Percentiles rank a stretch among this genome's conserved stretches.
Conservation (phyloP, 2,797 vertebrate genomes). For the Galagoides demidoff region DNA sequence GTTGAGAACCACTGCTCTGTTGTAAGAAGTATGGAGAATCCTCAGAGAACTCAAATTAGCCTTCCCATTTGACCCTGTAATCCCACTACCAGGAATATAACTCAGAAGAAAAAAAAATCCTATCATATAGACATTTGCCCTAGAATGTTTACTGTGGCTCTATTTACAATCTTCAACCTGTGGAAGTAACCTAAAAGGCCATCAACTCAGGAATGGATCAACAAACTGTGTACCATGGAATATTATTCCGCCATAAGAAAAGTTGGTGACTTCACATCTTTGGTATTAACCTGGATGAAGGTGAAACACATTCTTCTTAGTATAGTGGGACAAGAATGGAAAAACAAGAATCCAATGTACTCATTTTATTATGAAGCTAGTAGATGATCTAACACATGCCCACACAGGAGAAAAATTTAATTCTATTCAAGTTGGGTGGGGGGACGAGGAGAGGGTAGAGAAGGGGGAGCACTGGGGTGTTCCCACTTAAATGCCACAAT, state of each 20-base stretch:
- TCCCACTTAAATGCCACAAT: too few relatives aligned
- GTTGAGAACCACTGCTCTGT: not conserved
- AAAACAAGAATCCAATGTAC: too few relatives aligned
- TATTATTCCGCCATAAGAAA: not conserved
- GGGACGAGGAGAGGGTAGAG: too few relatives aligned
- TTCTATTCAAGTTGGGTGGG: too few relatives aligned
- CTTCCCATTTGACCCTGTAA: not conserved
- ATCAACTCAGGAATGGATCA: not conserved
- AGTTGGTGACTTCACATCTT: not conserved
- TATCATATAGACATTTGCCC: not conserved
- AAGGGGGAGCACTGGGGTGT: too few relatives aligned
- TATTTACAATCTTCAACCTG: not conserved
- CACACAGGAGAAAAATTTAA: too few relatives aligned
- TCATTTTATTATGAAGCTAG: too few relatives aligned
- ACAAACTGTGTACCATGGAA: not conserved
- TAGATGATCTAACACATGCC: too few relatives aligned
- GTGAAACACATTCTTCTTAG: too few relatives aligned
- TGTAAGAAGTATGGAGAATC: not conserved
- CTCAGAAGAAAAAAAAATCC: not conserved
- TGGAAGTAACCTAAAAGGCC: too few relatives aligned
- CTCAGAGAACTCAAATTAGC: not conserved
- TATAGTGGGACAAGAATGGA: too few relatives aligned
- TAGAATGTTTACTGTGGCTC: not conserved
- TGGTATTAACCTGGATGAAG: too few relatives aligned
- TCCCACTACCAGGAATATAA: not conserved